A percentile compares a stretch with the other conserved stretches of the same genome.
Conservation (phyloP, 2,888 invertebrate species). For the Empis livida region DNA sequence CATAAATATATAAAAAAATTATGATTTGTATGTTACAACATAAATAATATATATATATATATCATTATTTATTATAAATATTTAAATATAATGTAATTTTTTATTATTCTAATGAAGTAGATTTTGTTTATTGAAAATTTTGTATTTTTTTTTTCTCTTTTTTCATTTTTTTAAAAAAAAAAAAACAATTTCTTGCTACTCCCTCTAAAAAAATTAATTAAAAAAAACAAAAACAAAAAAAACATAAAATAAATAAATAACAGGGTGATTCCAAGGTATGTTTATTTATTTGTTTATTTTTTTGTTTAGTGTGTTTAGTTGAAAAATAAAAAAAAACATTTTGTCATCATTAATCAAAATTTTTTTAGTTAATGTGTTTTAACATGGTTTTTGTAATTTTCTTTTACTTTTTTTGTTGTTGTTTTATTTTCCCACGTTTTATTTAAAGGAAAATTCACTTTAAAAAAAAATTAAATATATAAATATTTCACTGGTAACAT, state of each 20-base stretch:
- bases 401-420: too few species aligned
- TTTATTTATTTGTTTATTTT: constrained; percentile 13
- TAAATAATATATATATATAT: too few species aligned
- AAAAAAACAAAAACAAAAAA: too few species aligned
- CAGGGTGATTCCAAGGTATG: constrained; percentile 35
- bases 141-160: constrained; percentile 12
- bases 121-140: constrained; percentile 12
- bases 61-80: not conserved
- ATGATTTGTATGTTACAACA: too few species aligned
- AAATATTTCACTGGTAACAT: too few species aligned
- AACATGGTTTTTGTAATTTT: constrained; percentile 3
- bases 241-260: constrained; percentile 8
- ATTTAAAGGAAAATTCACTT: not conserved
- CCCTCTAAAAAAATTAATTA: constrained; percentile 9
- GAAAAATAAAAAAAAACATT: not conserved
- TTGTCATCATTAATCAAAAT: not conserved
- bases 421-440: constrained; percentile 3
- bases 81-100: not conserved
- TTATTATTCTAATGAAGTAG: constrained; percentile 7
- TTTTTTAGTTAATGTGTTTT: not conserved
- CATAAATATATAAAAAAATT: too few species aligned
- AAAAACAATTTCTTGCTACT: constrained; percentile 12
- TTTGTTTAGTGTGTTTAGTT: not conserved
- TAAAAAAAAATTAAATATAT: too few species aligned
- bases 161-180: constrained; percentile 13